Percentiles rank a stretch among this genome's conserved stretches.
These are phyloP conservation scores for Ramphastos sulfuratus DNA, from an alignment of 2,113 vertebrate genomes.

Conservation along the genomic window DNA sequence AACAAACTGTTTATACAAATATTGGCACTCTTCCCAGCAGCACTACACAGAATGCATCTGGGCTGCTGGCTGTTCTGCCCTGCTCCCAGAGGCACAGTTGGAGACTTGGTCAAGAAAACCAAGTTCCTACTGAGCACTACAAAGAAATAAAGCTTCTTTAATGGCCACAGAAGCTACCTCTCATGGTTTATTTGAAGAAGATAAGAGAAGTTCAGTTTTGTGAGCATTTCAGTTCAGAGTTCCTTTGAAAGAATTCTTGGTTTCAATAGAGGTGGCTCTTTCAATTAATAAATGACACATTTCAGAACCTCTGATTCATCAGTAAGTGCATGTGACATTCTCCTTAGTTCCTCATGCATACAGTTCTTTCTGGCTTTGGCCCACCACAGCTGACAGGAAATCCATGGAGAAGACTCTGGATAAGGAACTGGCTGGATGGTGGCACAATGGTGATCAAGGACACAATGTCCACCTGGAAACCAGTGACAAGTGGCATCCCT, in stretches of 20 bases:
- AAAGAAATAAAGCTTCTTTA: not conserved
- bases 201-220: not conserved
- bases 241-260: not conserved
- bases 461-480: too few species aligned
- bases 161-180: not conserved
- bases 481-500: too few species aligned
- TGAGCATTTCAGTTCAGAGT: not conserved
- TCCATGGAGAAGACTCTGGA: not conserved
- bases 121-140: not conserved
- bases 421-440: too few species aligned
- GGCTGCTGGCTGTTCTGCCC: not conserved
- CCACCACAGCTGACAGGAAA: not conserved
- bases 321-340: not conserved
- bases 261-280: not conserved
- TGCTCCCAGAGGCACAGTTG: not conserved
- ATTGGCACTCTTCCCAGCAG: not conserved
- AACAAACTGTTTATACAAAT: constrained; percentile 34
- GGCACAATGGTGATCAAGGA: too few species aligned
- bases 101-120: not conserved
- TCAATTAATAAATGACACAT: not conserved
- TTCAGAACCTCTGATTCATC: not conserved
- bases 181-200: not conserved
- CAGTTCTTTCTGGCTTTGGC: not conserved
- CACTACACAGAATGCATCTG: not conserved
- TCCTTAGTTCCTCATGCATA: not conserved